Conservation (phyloP, 2,888 invertebrate species). For the Phragmatobia fuliginosa region DNA sequence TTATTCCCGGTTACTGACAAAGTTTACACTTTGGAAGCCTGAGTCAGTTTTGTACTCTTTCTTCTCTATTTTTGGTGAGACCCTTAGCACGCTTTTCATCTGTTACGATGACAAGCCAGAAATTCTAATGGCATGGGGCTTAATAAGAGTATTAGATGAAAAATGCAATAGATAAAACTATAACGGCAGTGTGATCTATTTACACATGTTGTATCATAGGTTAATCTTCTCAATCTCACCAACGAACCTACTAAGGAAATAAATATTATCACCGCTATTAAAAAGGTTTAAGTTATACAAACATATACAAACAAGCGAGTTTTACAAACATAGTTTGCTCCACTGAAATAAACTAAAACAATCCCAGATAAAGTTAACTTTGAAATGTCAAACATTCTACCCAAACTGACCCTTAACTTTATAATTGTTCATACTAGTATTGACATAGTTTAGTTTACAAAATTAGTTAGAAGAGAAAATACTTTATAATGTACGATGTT, state of each 20-base stretch:
- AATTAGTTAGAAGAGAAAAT: not conserved
- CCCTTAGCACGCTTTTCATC: too few species aligned
- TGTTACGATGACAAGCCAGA: too few species aligned
- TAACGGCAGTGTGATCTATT: not conserved
- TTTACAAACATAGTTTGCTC: not conserved
- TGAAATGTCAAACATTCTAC: not conserved
- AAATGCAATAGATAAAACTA: not conserved
- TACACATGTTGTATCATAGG: not conserved
- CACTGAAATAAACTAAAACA: not conserved
- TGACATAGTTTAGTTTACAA: not conserved
- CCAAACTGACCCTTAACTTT: not conserved
- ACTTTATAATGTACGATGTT: too few species aligned
- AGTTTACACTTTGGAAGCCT: too few species aligned
- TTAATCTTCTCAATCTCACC: not conserved
- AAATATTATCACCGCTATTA: not conserved
- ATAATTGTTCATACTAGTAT: not conserved
- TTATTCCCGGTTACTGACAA: too few species aligned
- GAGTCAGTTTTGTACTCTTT: too few species aligned
- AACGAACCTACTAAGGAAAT: not conserved
- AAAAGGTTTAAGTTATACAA: not conserved
- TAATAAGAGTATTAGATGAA: too few species aligned
- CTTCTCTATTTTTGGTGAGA: too few species aligned
- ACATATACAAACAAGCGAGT: not conserved
- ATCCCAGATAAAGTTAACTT: not conserved
- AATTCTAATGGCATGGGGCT: too few species aligned